Evolutionary conservation across 2,888 invertebrate species (phyloP).

Genomic region (Caprella mutica): DNA sequence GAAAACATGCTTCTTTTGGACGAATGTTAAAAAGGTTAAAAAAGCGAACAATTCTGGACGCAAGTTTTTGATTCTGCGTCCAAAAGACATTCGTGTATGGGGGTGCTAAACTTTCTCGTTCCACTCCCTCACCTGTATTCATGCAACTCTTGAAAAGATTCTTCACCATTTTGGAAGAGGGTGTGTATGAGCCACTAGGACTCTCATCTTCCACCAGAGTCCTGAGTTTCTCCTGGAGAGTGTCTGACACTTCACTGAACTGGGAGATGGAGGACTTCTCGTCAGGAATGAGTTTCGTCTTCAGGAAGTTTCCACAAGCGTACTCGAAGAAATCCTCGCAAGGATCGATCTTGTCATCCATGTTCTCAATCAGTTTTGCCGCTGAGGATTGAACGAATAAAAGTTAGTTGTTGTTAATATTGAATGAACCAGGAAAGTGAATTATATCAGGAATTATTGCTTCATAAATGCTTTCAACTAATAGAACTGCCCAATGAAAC

Average conservation of each 20-base stretch:
- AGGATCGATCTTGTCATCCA: constrained; percentile 59
- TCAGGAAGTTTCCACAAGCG: constrained; percentile 63
- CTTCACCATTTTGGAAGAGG: constrained; percentile 64
- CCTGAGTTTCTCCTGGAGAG: constrained; percentile 55
- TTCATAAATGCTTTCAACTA: too few relatives aligned
- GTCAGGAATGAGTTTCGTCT: constrained; percentile 61
- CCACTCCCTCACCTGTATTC: constrained; percentile 76
- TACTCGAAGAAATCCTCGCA: constrained; percentile 74
- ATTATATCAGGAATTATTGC: too few relatives aligned
- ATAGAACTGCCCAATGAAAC: too few relatives aligned
- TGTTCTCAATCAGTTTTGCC: constrained; percentile 56
- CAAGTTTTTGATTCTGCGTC: too few relatives aligned
- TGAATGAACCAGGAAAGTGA: too few relatives aligned
- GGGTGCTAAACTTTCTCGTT: not conserved
- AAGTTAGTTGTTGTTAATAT: not conserved
- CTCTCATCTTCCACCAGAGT: constrained; percentile 52
- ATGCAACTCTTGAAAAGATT: constrained; percentile 75
- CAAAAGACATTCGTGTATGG: too few relatives aligned
- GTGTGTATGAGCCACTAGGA: constrained; percentile 46
- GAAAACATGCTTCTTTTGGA: too few relatives aligned
- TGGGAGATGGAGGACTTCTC: constrained; percentile 64
- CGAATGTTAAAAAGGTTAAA: too few relatives aligned
- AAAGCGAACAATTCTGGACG: too few relatives aligned
- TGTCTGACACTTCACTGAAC: constrained; percentile 41
- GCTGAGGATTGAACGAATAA: constrained; percentile 46